Evolutionary conservation across 1,140 invertebrate species (phyloP).

Genomic region (Arion vulgaris): DNA sequence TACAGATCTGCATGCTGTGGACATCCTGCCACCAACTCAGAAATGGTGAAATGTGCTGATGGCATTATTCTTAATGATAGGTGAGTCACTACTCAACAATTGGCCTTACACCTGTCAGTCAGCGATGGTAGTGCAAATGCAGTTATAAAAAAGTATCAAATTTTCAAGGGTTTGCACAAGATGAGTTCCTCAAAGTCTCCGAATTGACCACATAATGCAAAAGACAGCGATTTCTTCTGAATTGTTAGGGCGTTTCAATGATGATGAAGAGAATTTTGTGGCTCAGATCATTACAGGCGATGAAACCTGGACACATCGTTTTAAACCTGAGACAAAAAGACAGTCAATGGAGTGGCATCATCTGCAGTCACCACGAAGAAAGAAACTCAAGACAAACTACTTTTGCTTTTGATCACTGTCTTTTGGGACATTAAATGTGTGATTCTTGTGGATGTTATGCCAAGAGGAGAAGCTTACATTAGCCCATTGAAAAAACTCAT

Average conservation of each 20-base stretch:
- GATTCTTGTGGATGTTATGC: too few species aligned
- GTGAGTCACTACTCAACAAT: background rate
- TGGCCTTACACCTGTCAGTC: background rate
- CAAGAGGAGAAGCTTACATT: too few species aligned
- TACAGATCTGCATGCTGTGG: background rate
- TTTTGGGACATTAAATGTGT: too few species aligned
- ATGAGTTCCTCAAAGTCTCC: background rate
- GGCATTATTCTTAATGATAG: background rate
- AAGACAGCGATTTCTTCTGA: background rate
- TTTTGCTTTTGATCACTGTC: too few species aligned
- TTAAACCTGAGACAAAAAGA: background rate
- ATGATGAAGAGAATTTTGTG: background rate
- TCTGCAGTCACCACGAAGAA: background rate
- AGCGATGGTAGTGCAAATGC: too few species aligned
- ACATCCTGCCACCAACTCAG: slow-evolving; percentile 10
- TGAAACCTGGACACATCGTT: background rate
- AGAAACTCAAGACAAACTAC: slow-evolving; percentile 5
- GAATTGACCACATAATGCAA: background rate
- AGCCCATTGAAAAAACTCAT: too few species aligned
- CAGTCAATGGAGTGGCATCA: slow-evolving; percentile 1
- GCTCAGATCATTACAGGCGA: background rate
- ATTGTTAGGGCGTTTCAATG: slow-evolving; percentile 2
- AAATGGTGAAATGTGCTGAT: background rate
- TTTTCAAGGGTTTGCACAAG: background rate
- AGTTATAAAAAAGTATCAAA: background rate